Base-by-base conservation (phyloP, 1,140 invertebrate genomes). In the Pinna nobilis region DNA sequence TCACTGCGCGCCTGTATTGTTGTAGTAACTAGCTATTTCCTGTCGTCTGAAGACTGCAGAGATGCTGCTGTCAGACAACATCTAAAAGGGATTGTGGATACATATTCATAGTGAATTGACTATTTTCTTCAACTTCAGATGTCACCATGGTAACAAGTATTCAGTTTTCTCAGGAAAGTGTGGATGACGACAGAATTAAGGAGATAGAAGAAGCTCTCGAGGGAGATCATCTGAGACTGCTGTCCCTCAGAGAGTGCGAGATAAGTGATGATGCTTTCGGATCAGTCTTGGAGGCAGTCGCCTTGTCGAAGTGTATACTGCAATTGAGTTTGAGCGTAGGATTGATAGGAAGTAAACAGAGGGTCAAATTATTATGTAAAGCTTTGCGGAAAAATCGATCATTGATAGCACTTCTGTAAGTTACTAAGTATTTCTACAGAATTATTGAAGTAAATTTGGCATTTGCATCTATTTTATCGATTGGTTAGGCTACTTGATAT, bases 341-440 rank as follows among this genome's bases (percentile, higher is more conserved):
- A 57, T 72, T 84, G 33, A 35, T 87, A 1, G 70, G 66, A n/a
- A 50, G 64, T 37, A n/a, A 66, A 18, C 25, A 68, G 4, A 66
- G 82, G 44, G 59, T 85, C 9, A 72, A 83, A 60, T 49, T 76
- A 9, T 64, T 87, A 13, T 75, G 76, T 23, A 60, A 68, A 28
- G 78, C 78, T 20, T 50, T 87, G 7, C 70, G 69, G 32, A 80
- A 70, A 32, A 87, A 87, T 60, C 76, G 76, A 65, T 79, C 76
- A n/a, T 55, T 87, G 25, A 76, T 65, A 30, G 76, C 79, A 1
- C 63, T 87, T 25, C 76, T 81, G 85, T 87, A 82, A 85, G 85
- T 81, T 35, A 4, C 23, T 15, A 3, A 30, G 5, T 30, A 18
- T 0, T 18, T 3, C 15, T 0, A 47, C 20, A 1, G 20, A 2